A percentile compares a stretch with the other conserved stretches of the same genome.
phyloP scores from a whole-genome alignment of 2,888 invertebrate species.

The Sesia bembeciformis region DNA sequence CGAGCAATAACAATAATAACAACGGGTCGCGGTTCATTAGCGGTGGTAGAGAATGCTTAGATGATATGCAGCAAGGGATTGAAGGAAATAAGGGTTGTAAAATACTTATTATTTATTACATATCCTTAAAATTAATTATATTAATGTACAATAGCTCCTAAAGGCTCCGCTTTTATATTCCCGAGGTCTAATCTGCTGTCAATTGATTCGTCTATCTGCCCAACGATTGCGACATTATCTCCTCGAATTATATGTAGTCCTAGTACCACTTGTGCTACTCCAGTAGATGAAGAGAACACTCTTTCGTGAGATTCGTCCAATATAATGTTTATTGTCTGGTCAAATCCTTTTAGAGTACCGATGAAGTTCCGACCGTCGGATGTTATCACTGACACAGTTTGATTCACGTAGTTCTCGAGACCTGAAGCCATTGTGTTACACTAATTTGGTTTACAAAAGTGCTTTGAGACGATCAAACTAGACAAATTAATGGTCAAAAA shows the following conservation, averaged over 20 bases:
- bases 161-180: slow-evolving; percentile 87
- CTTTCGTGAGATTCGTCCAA: slow-evolving; percentile 98
- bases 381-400: slow-evolving; percentile 95
- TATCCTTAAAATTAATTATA: not conserved
- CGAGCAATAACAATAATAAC: no score
- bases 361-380: slow-evolving; percentile 97
- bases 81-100: no score
- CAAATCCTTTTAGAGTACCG: slow-evolving; percentile 97
- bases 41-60: no score
- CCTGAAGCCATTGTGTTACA: slow-evolving; percentile 82
- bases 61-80: no score
- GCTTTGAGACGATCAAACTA: no score
- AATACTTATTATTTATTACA: no score
- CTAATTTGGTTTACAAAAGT: not conserved
- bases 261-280: slow-evolving; percentile 89
- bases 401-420: slow-evolving; percentile 90
- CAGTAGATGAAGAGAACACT: slow-evolving; percentile 94
- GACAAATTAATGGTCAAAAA: no score
- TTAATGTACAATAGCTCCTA: slow-evolving; percentile 86
- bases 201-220: slow-evolving; percentile 87
- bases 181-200: slow-evolving; percentile 87
- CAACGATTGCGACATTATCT: slow-evolving; percentile 95
- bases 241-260: slow-evolving; percentile 98
- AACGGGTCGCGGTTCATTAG: no score
- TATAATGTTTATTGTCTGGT: slow-evolving; percentile 99